These are phyloP conservation scores for Podargus strigoides DNA, from an alignment of 2,797 vertebrate genomes.

Conservation along the genomic window DNA sequence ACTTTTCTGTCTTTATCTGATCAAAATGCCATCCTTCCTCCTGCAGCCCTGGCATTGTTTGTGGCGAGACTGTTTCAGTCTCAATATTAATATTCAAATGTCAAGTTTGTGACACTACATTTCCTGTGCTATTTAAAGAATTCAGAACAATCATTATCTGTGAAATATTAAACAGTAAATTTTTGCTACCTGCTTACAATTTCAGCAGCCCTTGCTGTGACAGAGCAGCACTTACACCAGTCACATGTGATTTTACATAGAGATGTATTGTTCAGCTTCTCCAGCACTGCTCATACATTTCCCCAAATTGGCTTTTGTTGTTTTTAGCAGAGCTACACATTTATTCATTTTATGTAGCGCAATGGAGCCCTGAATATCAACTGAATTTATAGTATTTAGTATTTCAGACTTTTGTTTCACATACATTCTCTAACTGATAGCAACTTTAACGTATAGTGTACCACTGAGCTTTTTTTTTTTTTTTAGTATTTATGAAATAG, in stretches of 20 bases:
- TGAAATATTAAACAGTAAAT: constrained; percentile 65
- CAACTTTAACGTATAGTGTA: neutral
- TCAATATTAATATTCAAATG: constrained; percentile 77
- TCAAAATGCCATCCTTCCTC: constrained; percentile 46
- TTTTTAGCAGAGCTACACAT: neutral
- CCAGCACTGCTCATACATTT: neutral
- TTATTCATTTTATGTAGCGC: constrained; percentile 24
- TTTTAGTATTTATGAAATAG: neutral
- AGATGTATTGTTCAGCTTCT: neutral
- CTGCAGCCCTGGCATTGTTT: constrained; percentile 64
- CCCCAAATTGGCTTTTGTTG: constrained; percentile 20
- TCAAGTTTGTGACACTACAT: constrained; percentile 73
- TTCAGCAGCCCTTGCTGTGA: constrained; percentile 48
- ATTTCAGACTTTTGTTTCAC: neutral
- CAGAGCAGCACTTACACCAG: constrained; percentile 11
- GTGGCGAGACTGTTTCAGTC: constrained; percentile 73
- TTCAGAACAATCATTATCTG: constrained; percentile 65
- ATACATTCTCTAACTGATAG: neutral
- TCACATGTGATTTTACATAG: constrained; percentile 17
- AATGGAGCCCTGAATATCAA: constrained; percentile 1
- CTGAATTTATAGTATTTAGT: neutral
- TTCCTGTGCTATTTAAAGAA: constrained; percentile 73
- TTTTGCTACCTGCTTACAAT: constrained; percentile 59
- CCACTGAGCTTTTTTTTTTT: neutral
- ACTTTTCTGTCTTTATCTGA: constrained; percentile 45